Evolutionary conservation across 1,140 invertebrate species (phyloP), one percentile per base, ranked within the genome.

Genomic region (Cataglyphis hispanica): DNA sequence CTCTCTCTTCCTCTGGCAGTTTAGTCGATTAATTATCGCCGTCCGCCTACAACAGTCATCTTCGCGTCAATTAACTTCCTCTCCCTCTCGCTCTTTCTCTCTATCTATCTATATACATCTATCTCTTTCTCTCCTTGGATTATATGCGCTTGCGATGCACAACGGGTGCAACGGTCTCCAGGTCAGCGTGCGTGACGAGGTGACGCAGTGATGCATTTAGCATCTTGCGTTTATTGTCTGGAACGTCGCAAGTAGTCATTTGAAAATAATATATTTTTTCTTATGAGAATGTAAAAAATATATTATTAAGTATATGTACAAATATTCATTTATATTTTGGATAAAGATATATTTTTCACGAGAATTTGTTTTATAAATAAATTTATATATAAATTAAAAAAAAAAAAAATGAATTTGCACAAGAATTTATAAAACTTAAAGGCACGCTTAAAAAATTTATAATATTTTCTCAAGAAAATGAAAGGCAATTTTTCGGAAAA

Each of bases 21-120:
- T 70, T 37, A 19, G 46, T 69, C 66, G 37, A 46, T 83, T 74
- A 83, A 83, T 83, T 83, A 58, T 83, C 53, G 25, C 22, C 31
- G 31, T 31, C 34, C 53, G 78, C 40, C 67, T 66, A 72, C 53
- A 43, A 74, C 13, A 34, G 78, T 16, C 53, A 83, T 46, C 67
- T 60, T 60, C 19, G 50, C 7, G 50, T 70, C 37, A 53, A 72
- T 83, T 83, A 60, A 72, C 56, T 83, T 60, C 50, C 78, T 70
- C 66, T 31, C 6, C n/a, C 19, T 50, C 11, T 43, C 40, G 0
- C 40, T 43, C 7, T 16, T 16, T 16, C 4, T 3, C 43, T 50
- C 46, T 4, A 43, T 16, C 16, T 50, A 4, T 50, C 46, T 16
- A 7, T 40, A 3, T 16, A 4, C 3, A 3, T 16, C 46, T 50